phyloP scores from a whole-genome alignment of 2,888 invertebrate genomes.

The Embidobia sp. region DNA sequence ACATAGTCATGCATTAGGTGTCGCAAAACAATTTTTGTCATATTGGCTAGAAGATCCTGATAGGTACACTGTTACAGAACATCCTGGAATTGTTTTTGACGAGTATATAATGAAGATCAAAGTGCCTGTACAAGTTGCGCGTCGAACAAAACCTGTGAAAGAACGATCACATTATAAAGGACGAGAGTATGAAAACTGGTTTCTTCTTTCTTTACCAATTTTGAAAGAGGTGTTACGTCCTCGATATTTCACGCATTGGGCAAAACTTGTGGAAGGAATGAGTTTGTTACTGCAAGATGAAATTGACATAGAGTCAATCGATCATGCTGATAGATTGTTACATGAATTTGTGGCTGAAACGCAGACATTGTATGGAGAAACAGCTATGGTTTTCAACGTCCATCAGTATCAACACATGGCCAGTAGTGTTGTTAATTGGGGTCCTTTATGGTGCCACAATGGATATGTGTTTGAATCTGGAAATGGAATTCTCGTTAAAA shows the following conservation, averaged over 20 bases:
- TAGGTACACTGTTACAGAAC: not conserved
- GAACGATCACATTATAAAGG: slow-evolving; percentile 7
- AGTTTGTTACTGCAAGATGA: slow-evolving; percentile 21
- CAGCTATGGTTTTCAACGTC: slow-evolving; percentile 22
- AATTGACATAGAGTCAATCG: slow-evolving; percentile 6
- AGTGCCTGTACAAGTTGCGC: slow-evolving; percentile 1
- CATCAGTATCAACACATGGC: slow-evolving; percentile 34
- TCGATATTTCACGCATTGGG: slow-evolving; percentile 25
- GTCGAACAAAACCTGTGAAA: slow-evolving; percentile 4
- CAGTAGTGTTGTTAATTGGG: slow-evolving; percentile 37
- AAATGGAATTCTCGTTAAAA: slow-evolving; percentile 14
- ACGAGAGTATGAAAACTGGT: slow-evolving; percentile 28
- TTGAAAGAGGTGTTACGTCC: not conserved
- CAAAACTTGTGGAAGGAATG: slow-evolving; percentile 17
- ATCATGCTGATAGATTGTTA: slow-evolving; percentile 25
- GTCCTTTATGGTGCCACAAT: slow-evolving; percentile 27
- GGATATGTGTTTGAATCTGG: slow-evolving; percentile 46
- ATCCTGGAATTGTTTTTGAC: not conserved
- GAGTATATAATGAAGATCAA: not conserved
- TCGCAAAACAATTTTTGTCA: slow-evolving; percentile 46
- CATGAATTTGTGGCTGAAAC: slow-evolving; percentile 29
- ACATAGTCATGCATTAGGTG: slow-evolving; percentile 54
- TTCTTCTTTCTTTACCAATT: slow-evolving; percentile 8
- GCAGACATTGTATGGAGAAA: slow-evolving; percentile 9
- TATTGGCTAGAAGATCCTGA: slow-evolving; percentile 26